A percentile compares a stretch with the other conserved stretches of the same genome.
Evolutionary conservation across 2,797 vertebrate genomes (phyloP).

Genomic region (Acanthurus leucopareius): DNA sequence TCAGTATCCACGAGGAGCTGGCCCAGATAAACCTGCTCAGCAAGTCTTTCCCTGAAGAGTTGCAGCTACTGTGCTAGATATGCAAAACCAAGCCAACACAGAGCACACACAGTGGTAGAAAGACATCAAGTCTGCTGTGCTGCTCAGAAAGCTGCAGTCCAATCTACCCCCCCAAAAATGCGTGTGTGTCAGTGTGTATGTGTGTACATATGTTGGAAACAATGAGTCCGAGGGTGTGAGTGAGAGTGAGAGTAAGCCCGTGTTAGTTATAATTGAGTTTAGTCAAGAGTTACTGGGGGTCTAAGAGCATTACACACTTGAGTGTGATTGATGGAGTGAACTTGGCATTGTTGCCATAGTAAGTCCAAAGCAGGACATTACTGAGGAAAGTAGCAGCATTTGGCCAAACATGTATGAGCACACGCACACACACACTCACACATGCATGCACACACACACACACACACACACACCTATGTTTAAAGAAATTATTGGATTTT

Average conservation of each 20-base stretch:
- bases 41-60: constrained; percentile 71
- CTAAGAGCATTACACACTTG: constrained; percentile 55
- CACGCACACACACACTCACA: background rate
- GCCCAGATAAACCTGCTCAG: constrained; percentile 81
- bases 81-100: constrained; percentile 69
- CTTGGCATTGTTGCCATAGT: constrained; percentile 47
- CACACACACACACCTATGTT: background rate
- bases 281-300: constrained; percentile 56
- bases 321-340: constrained; percentile 63
- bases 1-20: constrained; percentile 75
- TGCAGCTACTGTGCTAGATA: constrained; percentile 76
- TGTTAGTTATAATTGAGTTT: constrained; percentile 67
- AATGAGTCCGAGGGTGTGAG: constrained; percentile 6
- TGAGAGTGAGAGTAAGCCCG: constrained; percentile 21
- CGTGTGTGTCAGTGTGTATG: constrained; percentile 10
- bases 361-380: constrained; percentile 24
- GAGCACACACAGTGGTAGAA: constrained; percentile 50
- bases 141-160: constrained; percentile 57
- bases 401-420: constrained; percentile 1
- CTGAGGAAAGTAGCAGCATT: constrained; percentile 17
- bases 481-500: constrained; percentile 15
- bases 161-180: constrained; percentile 52
- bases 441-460: background rate
- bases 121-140: constrained; percentile 58
- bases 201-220: constrained; percentile 13